Conservation (phyloP, 2,888 invertebrate species). For the Amiota communis region DNA sequence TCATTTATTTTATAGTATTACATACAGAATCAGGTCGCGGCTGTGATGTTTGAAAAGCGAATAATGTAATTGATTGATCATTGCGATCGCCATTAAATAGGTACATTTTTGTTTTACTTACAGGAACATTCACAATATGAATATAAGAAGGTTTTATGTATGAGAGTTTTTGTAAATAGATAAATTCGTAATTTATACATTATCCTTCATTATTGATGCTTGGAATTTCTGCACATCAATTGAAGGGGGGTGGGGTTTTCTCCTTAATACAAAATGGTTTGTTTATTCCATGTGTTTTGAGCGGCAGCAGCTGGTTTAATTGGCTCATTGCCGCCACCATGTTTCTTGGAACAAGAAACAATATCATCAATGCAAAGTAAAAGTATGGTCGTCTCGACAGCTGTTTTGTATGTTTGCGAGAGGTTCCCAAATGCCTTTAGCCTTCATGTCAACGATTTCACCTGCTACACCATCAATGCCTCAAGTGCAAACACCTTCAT, state of each 20-base stretch:
- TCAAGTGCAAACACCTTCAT: constrained; percentile 79
- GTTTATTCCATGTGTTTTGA: background rate
- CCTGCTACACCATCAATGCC: constrained; percentile 98
- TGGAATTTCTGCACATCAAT: background rate
- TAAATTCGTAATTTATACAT: background rate
- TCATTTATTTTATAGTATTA: no score
- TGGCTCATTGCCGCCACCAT: constrained; percentile 77
- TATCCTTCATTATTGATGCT: background rate
- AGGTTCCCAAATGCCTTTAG: constrained; percentile 95
- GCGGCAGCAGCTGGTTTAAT: constrained; percentile 74
- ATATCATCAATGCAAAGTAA: constrained; percentile 98
- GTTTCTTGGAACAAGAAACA: constrained; percentile 98
- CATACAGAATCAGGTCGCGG: no score
- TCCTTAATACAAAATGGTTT: no score
- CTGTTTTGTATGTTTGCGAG: constrained; percentile 90
- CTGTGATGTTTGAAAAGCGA: no score
- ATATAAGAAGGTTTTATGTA: background rate
- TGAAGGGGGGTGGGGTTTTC: no score
- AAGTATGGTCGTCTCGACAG: constrained; percentile 93
- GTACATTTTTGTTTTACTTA: no score
- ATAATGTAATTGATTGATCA: no score
- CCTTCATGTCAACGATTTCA: constrained; percentile 91
- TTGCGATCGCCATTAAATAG: no score
- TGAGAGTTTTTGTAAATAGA: background rate
- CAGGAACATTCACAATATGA: no score